Conservation (phyloP, 2,888 invertebrate genomes). For the Caenorhabditis sinica region DNA sequence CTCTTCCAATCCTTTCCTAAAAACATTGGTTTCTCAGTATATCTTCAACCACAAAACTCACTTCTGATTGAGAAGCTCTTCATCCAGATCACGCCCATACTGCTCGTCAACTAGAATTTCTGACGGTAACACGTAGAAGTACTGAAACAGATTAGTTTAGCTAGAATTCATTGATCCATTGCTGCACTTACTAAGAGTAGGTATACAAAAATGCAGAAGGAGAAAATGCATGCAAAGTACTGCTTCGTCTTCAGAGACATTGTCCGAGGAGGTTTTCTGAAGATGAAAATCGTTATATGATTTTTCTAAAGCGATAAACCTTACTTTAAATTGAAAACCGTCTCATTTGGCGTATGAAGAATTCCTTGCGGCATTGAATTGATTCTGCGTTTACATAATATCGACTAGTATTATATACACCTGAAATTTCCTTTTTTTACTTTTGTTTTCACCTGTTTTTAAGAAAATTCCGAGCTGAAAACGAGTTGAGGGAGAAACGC, state of each 20-base stretch:
- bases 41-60: slow-evolving; percentile 6
- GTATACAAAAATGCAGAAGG: slow-evolving; percentile 46
- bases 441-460: neutral
- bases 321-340: slow-evolving; percentile 45
- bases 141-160: slow-evolving; percentile 39
- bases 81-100: slow-evolving; percentile 51
- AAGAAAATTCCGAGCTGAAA: neutral
- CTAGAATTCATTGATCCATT: neutral
- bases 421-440: neutral
- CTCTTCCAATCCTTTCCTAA: slow-evolving; percentile 49
- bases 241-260: slow-evolving; percentile 32
- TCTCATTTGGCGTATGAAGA: slow-evolving; percentile 53
- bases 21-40: neutral
- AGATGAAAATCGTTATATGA: neutral
- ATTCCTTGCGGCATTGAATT: slow-evolving; percentile 61
- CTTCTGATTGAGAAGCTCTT: slow-evolving; percentile 51
- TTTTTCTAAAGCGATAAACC: slow-evolving; percentile 4
- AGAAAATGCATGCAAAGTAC: slow-evolving; percentile 41
- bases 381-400: slow-evolving; percentile 42
- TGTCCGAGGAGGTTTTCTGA: slow-evolving; percentile 31
- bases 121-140: slow-evolving; percentile 54
- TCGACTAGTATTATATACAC: neutral
- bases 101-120: slow-evolving; percentile 59
- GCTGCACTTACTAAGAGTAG: slow-evolving; percentile 37
- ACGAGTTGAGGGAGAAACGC: slow-evolving; percentile 10